Evolutionary conservation across 2,888 invertebrate genomes (phyloP).

Genomic region (Heteropelma amictum): DNA sequence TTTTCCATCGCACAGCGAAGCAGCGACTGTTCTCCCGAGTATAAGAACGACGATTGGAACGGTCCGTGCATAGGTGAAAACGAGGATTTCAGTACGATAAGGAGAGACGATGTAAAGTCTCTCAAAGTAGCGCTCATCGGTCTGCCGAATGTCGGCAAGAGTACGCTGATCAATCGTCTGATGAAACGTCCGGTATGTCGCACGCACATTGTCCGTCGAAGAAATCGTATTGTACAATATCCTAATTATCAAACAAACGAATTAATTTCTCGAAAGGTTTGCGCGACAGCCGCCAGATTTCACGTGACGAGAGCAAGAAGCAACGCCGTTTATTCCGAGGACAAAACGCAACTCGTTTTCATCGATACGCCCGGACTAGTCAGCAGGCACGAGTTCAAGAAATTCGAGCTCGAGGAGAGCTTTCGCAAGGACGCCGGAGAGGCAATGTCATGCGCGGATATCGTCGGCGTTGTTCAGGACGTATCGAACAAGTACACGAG

Average conservation of each 20-base stretch:
- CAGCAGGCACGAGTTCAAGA: constrained; percentile 83
- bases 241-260: background rate
- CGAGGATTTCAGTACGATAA: constrained; percentile 24
- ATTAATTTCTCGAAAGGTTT: constrained; percentile 81
- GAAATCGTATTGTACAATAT: background rate
- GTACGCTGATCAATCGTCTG: constrained; percentile 93
- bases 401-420: constrained; percentile 80
- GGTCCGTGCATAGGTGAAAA: constrained; percentile 24
- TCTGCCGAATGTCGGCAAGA: constrained; percentile 96
- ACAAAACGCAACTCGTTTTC: constrained; percentile 92
- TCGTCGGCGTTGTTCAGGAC: constrained; percentile 93
- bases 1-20: background rate
- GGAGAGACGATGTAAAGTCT: constrained; percentile 49
- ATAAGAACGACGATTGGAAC: background rate
- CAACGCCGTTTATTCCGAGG: constrained; percentile 85
- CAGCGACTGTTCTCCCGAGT: constrained; percentile 8
- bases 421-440: constrained; percentile 82
- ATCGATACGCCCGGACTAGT: constrained; percentile 96
- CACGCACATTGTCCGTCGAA: background rate
- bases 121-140: constrained; percentile 87
- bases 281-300: constrained; percentile 93
- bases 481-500: constrained; percentile 85
- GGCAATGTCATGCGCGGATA: constrained; percentile 85
- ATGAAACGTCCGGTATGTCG: constrained; percentile 85
- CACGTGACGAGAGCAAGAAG: constrained; percentile 91